Conservation (phyloP, 1,140 invertebrate genomes). For the Glomeris maerens region DNA sequence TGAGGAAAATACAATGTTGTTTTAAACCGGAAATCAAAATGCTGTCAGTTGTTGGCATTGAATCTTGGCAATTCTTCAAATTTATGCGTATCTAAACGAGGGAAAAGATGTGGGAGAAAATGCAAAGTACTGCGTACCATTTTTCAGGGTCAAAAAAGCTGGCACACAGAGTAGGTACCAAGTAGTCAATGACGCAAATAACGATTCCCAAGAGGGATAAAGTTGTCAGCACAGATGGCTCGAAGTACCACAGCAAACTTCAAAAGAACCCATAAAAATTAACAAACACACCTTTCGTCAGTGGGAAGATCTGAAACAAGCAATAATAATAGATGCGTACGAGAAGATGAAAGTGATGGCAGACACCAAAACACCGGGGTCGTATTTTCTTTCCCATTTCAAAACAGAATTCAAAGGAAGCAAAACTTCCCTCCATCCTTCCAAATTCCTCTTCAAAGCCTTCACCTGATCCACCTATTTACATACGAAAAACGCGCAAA, state of each 20-base stretch:
- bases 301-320: not conserved
- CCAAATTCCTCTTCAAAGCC: constrained; percentile 54
- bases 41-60: too few relatives aligned
- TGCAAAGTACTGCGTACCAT: constrained; percentile 43
- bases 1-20: too few relatives aligned
- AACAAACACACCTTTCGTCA: not conserved
- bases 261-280: constrained; percentile 8
- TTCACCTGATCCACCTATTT: constrained; percentile 54
- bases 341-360: constrained; percentile 48
- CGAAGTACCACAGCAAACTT: constrained; percentile 57
- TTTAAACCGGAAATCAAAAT: too few relatives aligned
- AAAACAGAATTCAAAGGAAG: constrained; percentile 55
- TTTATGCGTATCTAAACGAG: too few relatives aligned
- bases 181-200: constrained; percentile 56
- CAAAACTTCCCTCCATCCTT: constrained; percentile 65
- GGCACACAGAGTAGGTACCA: constrained; percentile 54
- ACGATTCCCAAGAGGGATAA: constrained; percentile 53
- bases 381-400: constrained; percentile 65
- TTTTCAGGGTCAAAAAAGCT: constrained; percentile 45
- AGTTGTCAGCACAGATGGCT: constrained; percentile 61
- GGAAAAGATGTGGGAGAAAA: not conserved
- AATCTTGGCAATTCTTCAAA: too few relatives aligned
- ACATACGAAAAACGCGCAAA: too few relatives aligned
- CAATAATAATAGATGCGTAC: constrained; percentile 25
- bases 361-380: constrained; percentile 55